Evolutionary conservation across 2,113 vertebrate genomes (phyloP), one percentile per base, ranked within the genome.

Genomic region (Trichechus manatus): DNA sequence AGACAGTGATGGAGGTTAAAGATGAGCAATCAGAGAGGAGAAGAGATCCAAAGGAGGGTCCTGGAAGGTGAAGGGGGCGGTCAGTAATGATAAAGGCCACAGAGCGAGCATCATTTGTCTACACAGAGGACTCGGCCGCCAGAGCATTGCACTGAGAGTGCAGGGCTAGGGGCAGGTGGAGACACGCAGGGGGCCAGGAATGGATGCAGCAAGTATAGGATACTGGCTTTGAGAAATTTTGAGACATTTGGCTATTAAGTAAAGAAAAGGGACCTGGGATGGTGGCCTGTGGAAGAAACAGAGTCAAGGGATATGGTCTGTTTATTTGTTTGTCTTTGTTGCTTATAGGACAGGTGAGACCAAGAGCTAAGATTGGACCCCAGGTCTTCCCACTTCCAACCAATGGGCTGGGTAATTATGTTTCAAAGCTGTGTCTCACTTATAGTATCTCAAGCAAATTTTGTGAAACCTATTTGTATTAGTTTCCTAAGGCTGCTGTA

Each of bases 131-230:
- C 53, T 22, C 7, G 3, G 15, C 56, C 27, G 8, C n/a, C 17
- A 11, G 27, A 59, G 36, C 3, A 36, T 3, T 11, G 0, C 39
- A n/a, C 25, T 9, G 36, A n/a, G 14, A 31, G 17, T 31, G 61
- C 1, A 4, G 70, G 20, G 2, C 7, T 59, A 33, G 70, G 3
- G 0, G 39, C 0, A 0, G 39, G n/a, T 19, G 25, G 47, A 39
- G 25, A 47, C 68, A 20, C 11, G 3, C 20, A 29, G 53, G 17
- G 29, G 33, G 5, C 13, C 81, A 70, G 31, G 5, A 14, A 59
- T 47, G 42, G 39, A 79, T 29, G 56, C 63, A 56, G 27, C 6
- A 42, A 36, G 66, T 5, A 5, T 68, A 15, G 22, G 75, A 66
- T 14, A 15, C 44, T 15, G 0, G 53, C 53, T 50, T 27, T 75